Conservation (phyloP, 2,888 invertebrate genomes). For the Campopleginae sp. region DNA sequence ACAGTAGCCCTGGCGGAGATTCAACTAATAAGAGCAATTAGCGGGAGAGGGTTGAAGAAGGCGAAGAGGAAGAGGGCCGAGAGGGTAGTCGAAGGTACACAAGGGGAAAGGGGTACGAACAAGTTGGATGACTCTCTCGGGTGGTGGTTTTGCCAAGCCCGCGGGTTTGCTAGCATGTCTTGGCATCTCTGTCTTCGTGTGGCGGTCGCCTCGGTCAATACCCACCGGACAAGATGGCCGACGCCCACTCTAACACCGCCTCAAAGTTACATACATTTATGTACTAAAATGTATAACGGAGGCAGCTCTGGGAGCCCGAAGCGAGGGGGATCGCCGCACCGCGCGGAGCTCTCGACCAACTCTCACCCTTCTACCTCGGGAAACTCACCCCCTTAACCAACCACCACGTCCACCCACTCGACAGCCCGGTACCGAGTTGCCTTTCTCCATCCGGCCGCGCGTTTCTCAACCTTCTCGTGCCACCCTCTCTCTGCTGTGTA, state of each 20-base stretch:
- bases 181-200: conserved; percentile 69
- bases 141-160: conserved; percentile 79
- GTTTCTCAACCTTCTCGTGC: conserved; percentile 58
- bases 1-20: conserved; percentile 71
- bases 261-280: conserved; percentile 84
- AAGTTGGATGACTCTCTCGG: conserved; percentile 72
- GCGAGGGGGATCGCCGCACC: conserved; percentile 69
- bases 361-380: conserved; percentile 57
- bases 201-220: conserved; percentile 84
- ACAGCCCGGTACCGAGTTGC: conserved; percentile 66
- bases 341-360: conserved; percentile 72
- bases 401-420: conserved; percentile 71
- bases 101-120: conserved; percentile 10
- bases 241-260: conserved; percentile 84
- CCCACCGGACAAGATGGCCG: conserved; percentile 85
- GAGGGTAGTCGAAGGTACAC: conserved; percentile 57
- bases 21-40: conserved; percentile 83
- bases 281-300: conserved; percentile 84
- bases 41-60: conserved; percentile 70
- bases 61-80: conserved; percentile 8
- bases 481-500: conserved; percentile 63
- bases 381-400: conserved; percentile 45
- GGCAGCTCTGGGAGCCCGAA: conserved; percentile 72
- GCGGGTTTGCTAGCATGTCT: conserved; percentile 80
- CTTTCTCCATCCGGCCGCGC: conserved; percentile 69